Percentiles rank a stretch among this genome's conserved stretches.
Conservation (phyloP, 2,797 vertebrate species). For the Amphiprion clarkii region DNA sequence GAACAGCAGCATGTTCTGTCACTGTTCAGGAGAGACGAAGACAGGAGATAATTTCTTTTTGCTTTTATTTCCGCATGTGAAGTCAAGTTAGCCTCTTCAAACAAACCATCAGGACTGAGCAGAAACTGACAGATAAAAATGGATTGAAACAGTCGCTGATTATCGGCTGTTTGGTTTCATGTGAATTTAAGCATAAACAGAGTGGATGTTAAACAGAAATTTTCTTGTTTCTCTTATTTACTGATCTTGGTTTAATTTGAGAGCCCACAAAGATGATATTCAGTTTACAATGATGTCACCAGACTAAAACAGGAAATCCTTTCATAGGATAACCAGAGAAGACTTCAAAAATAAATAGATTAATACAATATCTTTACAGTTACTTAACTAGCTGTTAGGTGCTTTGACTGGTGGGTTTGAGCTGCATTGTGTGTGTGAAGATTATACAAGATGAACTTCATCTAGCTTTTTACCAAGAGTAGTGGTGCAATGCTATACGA, state of each 20-base stretch:
- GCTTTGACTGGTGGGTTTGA: not conserved
- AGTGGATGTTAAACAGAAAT: not conserved
- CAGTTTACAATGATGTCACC: not conserved
- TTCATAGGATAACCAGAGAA: constrained; percentile 2
- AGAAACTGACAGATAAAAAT: constrained; percentile 28
- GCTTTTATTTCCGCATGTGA: constrained; percentile 9
- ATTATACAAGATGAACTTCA: not conserved
- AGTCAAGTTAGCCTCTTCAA: constrained; percentile 4
- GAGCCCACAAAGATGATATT: not conserved
- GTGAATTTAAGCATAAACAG: not conserved
- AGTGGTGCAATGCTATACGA: too few relatives aligned
- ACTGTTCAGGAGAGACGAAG: constrained; percentile 32
- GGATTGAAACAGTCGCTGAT: constrained; percentile 9
- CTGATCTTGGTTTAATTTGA: not conserved
- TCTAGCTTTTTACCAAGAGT: too few relatives aligned
- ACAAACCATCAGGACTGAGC: not conserved
- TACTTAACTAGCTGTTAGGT: not conserved
- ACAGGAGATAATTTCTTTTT: constrained; percentile 4
- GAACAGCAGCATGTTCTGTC: constrained; percentile 36
- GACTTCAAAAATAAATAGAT: constrained; percentile 3
- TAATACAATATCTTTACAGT: not conserved
- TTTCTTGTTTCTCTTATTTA: not conserved
- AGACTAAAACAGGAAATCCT: not conserved
- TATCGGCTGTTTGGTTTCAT: constrained; percentile 21
- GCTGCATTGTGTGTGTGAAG: constrained; percentile 1